Evolutionary conservation across 2,888 invertebrate genomes (phyloP), one percentile per base, ranked within the genome.

Genomic region (Ferdinandea cuprea): DNA sequence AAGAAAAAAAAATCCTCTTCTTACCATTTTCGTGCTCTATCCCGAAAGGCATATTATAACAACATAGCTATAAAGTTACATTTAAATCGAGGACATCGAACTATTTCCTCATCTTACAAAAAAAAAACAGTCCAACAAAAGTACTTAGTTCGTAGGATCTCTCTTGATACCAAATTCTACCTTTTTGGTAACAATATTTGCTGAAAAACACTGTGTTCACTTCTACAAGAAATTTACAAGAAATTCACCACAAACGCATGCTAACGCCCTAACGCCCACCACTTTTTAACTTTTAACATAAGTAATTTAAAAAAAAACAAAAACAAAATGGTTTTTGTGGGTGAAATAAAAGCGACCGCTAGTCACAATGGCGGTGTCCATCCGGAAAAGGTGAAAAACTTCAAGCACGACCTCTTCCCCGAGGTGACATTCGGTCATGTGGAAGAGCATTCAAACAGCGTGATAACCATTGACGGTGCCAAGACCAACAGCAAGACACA

Each of bases 341-440:
- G 83, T 35, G 83, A 83, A 30, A 1, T 72, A 30, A 78, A 83
- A 52, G 32, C 72, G 0, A 30, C 78, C 11, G 46, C 61, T n/a
- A 77, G 73, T 72, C 85, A 85, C 50, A 61, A 86, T 76, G 19
- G 86, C 85, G 37, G 87, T 85, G n/a, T 87, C 86, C 35, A 87
- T 58, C 68, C 78, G 30, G 77, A 81, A 32, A 85, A 84, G 25
- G 46, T 77, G 42, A 89, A 88, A 85, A 86, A 88, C 66, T 87
- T 89, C 68, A 89, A 88, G 68, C 89, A 91, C 25, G 89, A 90
- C 35, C 87, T 89, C 11, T 89, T 91, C 58, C 90, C 89, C 30
- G 91, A 91, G 87, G 91, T 91, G 13, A 91, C 88, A 11, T 91
- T 91, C 84, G 90, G 89, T 68, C 89, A 91, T 86, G 85, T 91